These are phyloP conservation scores for Nycticebus coucang DNA, from an alignment of 2,113 vertebrate species.

Conservation along the genomic window DNA sequence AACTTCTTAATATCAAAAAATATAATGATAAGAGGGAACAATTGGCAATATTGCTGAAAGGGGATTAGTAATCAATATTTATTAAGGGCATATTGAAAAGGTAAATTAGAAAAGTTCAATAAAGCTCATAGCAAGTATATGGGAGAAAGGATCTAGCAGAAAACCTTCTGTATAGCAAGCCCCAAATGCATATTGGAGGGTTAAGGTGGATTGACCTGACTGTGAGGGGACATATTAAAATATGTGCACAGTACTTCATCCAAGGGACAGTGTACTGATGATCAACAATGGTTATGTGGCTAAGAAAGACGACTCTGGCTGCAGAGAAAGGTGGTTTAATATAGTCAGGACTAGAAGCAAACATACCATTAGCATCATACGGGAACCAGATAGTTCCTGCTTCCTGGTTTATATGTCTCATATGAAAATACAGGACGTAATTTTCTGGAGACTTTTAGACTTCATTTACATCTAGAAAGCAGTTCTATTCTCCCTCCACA, in stretches of 20 bases:
- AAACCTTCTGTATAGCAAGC: not conserved
- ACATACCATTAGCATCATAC: not conserved
- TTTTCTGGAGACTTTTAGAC: not conserved
- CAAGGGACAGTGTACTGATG: not conserved
- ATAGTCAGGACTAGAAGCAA: not conserved
- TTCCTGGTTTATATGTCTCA: not conserved
- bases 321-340: not conserved
- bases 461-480: slow-evolving; percentile 2
- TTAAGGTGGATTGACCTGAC: not conserved
- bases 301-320: not conserved
- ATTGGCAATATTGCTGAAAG: not conserved
- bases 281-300: not conserved
- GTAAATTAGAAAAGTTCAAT: not conserved
- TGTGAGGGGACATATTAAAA: not conserved
- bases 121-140: not conserved
- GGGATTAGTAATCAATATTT: not conserved
- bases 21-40: not conserved
- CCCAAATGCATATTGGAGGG: not conserved
- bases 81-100: not conserved
- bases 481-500: not conserved
- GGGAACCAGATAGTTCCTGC: not conserved
- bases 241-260: not conserved
- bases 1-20: not conserved
- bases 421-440: not conserved
- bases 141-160: not conserved